Base-by-base conservation (phyloP, 2,888 invertebrate genomes). In the Eupithecia pulchellata region DNA sequence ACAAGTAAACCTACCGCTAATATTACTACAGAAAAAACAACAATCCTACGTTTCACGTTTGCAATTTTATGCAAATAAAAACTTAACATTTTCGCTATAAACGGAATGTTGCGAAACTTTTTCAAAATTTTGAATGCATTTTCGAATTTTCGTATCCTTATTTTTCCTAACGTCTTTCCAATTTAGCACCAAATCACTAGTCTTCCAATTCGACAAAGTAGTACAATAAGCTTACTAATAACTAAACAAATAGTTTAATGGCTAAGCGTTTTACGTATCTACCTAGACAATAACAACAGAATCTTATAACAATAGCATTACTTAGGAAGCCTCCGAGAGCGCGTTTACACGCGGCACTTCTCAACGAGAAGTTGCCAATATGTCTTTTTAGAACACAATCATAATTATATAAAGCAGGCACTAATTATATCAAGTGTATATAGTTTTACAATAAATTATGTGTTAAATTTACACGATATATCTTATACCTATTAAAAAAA, bases 141-240 rank as follows among this genome's bases (percentile, higher is more conserved):
- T 87, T 86, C 82, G 79, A 80, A 83, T 82, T 84, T 82, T 81
- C 79, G 77, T 71, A 61, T 68, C 81, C 82, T 83, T 85, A 83
- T 81, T 84, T 87, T 81, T 83, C 86, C 87, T 86, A 89, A 91
- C 87, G 83, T 87, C 89, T 86, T 89, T 89, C 89, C 90, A 90
- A 90, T 93, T 92, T 93, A 93, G 93, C 93, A 93, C 94, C 94
- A 93, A 92, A 92, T 89, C 90, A 81, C 90, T 90, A 93, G 93
- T 93, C 94, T 93, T 93, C 93, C 93, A 92, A 93, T 92, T 91
- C 84, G 86, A 89, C 87, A 87, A 89, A 87, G 81, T 89, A 91
- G 89, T 81, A 88, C 87, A 89, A 91, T 91, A 90, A 92, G 92
- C 93, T 89, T 92, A 92, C 83, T 83, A 78, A 70, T 80, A 87